phyloP scores from a whole-genome alignment of 2,113 vertebrate species.

The Ciconia stormi region DNA sequence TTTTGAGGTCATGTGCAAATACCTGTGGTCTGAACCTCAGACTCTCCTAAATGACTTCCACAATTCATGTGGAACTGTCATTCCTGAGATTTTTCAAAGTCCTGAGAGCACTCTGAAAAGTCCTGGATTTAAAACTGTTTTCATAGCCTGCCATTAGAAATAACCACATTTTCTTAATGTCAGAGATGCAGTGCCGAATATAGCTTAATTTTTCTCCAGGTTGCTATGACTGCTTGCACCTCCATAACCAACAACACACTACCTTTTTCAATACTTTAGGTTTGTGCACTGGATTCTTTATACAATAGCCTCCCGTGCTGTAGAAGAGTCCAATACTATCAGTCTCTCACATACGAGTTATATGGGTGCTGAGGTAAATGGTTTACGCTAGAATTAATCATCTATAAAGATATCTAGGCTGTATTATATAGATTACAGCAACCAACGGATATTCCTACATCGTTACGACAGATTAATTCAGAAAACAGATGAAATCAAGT shows the following conservation, averaged over 20 bases:
- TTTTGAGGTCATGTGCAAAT: background rate
- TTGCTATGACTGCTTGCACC: background rate
- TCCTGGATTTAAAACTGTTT: background rate
- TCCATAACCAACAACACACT: background rate
- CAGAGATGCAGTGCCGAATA: background rate
- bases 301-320: background rate
- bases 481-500: background rate
- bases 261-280: background rate
- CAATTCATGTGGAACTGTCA: background rate
- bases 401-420: background rate
- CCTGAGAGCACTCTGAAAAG: background rate
- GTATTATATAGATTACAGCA: background rate
- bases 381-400: background rate
- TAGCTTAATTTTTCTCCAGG: background rate
- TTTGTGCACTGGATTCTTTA: background rate
- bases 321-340: background rate
- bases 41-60: background rate
- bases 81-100: constrained; percentile 3
- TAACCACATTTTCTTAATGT: background rate
- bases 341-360: background rate
- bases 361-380: background rate
- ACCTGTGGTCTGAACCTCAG: background rate
- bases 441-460: background rate
- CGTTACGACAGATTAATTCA: background rate
- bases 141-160: background rate